Evolutionary conservation across 1,140 invertebrate genomes (phyloP).

Genomic region (Cydia splendana): DNA sequence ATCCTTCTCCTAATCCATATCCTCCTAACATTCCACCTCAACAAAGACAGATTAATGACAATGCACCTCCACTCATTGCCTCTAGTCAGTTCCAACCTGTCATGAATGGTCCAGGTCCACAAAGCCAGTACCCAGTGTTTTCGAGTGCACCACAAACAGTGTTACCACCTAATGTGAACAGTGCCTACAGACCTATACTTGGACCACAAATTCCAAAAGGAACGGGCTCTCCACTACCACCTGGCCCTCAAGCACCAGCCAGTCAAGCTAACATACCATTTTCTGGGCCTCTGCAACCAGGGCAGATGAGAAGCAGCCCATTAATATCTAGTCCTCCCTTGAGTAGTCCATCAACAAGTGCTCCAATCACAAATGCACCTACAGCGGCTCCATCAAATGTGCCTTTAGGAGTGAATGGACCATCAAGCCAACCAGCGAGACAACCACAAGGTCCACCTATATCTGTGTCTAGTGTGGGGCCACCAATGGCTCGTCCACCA

Average conservation of each 20-base stretch:
- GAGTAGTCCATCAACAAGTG: constrained; percentile 41
- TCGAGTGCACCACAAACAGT: constrained; percentile 42
- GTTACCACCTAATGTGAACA: constrained; percentile 33
- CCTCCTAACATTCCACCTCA: constrained; percentile 55
- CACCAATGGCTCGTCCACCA: neutral
- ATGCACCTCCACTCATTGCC: constrained; percentile 70
- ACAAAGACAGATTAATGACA: constrained; percentile 71
- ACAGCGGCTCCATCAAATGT: constrained; percentile 40
- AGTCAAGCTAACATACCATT: constrained; percentile 56
- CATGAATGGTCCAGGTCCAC: constrained; percentile 58
- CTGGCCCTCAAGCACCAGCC: constrained; percentile 41
- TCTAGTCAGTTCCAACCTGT: constrained; percentile 71
- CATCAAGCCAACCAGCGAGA: constrained; percentile 32
- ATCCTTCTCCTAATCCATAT: constrained; percentile 49
- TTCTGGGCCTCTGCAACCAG: constrained; percentile 43
- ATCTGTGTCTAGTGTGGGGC: neutral
- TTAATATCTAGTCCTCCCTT: constrained; percentile 41
- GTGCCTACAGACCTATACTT: constrained; percentile 42
- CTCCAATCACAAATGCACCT: constrained; percentile 35
- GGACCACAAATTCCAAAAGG: constrained; percentile 44
- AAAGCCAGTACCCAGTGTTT: constrained; percentile 51
- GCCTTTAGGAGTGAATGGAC: constrained; percentile 33
- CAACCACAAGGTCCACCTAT: constrained; percentile 34
- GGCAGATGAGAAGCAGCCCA: constrained; percentile 51
- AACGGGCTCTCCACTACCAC: constrained; percentile 41